phyloP scores from a whole-genome alignment of 2,113 vertebrate species.

The human (Homo sapiens) region GRCh38 chr4:4476001-4476500 shows the following conservation, averaged over 20 bases:
- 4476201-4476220: neutral
- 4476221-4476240: neutral
- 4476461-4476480: too few relatives aligned
- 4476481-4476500: neutral
- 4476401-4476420: neutral
- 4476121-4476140: too few relatives aligned
- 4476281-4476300: neutral
- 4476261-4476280: neutral
- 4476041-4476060: neutral
- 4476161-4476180: neutral
- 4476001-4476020: neutral
- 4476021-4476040: neutral
- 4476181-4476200: neutral
- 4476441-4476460: neutral
- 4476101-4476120: neutral
- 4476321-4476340: neutral
- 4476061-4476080: too few relatives aligned
- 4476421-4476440: neutral
- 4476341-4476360: neutral
- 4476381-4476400: neutral
- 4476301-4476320: neutral
- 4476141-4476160: rapidly evolving
- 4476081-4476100: neutral
- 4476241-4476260: neutral
- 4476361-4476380: neutral